A percentile compares a stretch with the other conserved stretches of the same genome.
These are phyloP conservation scores for Antheraea mylitta DNA, from an alignment of 1,140 invertebrate genomes.

Conservation along the genomic window DNA sequence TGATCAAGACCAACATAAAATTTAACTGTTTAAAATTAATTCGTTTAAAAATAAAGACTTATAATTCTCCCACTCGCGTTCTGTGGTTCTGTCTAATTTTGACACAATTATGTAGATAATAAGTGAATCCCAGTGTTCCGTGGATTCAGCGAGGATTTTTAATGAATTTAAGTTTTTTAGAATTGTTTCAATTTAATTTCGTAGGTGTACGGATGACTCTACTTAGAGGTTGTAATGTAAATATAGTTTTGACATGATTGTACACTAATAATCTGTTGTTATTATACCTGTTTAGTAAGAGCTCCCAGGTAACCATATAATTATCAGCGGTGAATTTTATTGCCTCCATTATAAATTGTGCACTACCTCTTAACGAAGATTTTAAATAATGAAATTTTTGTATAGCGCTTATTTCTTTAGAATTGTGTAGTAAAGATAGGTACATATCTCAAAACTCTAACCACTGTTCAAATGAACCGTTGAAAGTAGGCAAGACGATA, in stretches of 20 bases:
- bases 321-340: conserved; percentile 35
- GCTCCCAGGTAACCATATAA: conserved; percentile 42
- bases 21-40: too few relatives aligned
- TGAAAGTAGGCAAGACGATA: conserved; percentile 4
- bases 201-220: too few relatives aligned
- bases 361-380: conserved; percentile 12
- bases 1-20: too few relatives aligned
- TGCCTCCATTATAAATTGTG: conserved; percentile 25
- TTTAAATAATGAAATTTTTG: conserved; percentile 22
- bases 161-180: too few relatives aligned
- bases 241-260: conserved; percentile 35
- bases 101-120: too few relatives aligned
- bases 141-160: too few relatives aligned
- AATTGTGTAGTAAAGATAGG: conserved; percentile 15
- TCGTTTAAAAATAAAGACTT: too few relatives aligned
- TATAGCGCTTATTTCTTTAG: conserved; percentile 4
- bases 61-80: too few relatives aligned
- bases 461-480: conserved; percentile 16
- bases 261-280: conserved; percentile 28
- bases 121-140: too few relatives aligned
- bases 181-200: too few relatives aligned
- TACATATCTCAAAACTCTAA: conserved; percentile 18
- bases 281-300: conserved; percentile 38
- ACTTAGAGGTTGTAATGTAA: conserved; percentile 27
- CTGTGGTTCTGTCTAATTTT: too few relatives aligned